Conservation (phyloP, 2,888 invertebrate genomes). For the Stratiomys singularior region DNA sequence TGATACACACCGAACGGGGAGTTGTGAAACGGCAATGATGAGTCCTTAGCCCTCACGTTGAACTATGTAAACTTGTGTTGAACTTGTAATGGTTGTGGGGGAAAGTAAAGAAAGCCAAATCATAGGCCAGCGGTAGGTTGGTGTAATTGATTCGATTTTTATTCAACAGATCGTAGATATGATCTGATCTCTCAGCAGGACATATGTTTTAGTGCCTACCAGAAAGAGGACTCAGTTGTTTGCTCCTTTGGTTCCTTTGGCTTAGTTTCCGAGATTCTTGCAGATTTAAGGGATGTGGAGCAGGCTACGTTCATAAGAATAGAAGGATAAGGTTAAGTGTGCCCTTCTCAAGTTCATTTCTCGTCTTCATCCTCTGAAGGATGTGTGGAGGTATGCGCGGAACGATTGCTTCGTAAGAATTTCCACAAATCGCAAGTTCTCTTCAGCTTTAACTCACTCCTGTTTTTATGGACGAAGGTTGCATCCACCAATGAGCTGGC, state of each 20-base stretch:
- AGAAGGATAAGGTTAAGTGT: too few relatives aligned
- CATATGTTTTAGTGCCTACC: slow-evolving; percentile 43
- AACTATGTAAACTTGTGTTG: not conserved
- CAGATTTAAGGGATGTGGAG: not conserved
- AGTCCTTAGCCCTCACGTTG: slow-evolving; percentile 6
- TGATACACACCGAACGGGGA: not conserved
- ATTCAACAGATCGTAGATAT: slow-evolving; percentile 60
- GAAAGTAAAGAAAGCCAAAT: not conserved
- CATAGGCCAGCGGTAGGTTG: slow-evolving; percentile 14
- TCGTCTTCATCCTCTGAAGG: too few relatives aligned
- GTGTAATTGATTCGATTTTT: slow-evolving; percentile 65
- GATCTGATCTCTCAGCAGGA: slow-evolving; percentile 44
- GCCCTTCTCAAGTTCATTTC: too few relatives aligned
- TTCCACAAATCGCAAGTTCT: too few relatives aligned
- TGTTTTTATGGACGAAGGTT: not conserved
- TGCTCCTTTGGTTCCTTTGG: too few relatives aligned
- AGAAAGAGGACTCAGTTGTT: not conserved
- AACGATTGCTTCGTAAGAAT: too few relatives aligned
- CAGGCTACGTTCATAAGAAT: not conserved
- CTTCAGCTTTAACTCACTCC: too few relatives aligned
- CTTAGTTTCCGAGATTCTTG: not conserved
- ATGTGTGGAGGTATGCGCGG: too few relatives aligned
- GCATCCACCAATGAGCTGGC: not conserved
- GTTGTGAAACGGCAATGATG: not conserved
- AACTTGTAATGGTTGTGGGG: not conserved